Percentiles rank a stretch among this genome's conserved stretches.
Evolutionary conservation across 2,113 vertebrate genomes (phyloP).

Genomic region (Hyperopisus bebe): DNA sequence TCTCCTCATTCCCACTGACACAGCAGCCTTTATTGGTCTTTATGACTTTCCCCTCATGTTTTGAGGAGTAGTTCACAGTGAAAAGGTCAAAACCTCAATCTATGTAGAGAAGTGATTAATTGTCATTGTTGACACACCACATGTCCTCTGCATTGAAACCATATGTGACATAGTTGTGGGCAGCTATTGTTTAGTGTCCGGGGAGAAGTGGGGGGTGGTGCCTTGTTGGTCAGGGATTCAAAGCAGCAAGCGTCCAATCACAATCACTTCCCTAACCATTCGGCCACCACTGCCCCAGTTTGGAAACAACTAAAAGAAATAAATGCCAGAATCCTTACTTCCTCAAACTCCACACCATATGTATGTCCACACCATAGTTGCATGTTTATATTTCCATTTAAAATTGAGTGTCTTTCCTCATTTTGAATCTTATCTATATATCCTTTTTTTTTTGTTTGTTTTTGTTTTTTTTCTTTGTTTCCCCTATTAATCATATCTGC

Average conservation of each 20-base stretch:
- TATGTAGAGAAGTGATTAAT: neutral
- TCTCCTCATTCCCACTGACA: neutral
- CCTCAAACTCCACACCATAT: neutral
- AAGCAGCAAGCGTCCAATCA: no score
- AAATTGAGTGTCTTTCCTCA: neutral
- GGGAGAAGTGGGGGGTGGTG: no score
- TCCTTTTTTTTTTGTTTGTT: neutral
- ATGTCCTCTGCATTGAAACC: no score
- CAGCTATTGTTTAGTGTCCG: no score
- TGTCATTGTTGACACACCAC: no score
- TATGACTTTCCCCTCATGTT: neutral
- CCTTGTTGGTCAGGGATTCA: no score
- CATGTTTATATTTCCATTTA: neutral
- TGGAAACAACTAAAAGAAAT: neutral
- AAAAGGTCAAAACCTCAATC: neutral
- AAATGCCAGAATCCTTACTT: neutral
- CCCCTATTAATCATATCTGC: neutral
- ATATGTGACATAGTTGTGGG: no score
- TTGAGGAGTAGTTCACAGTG: neutral
- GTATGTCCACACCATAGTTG: neutral
- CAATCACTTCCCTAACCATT: no score
- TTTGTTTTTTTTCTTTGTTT: neutral
- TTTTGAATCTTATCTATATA: neutral
- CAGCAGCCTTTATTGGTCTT: neutral
- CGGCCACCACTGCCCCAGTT: no score